phyloP scores from a whole-genome alignment of 1,140 invertebrate species.

The Hyles euphorbiae region DNA sequence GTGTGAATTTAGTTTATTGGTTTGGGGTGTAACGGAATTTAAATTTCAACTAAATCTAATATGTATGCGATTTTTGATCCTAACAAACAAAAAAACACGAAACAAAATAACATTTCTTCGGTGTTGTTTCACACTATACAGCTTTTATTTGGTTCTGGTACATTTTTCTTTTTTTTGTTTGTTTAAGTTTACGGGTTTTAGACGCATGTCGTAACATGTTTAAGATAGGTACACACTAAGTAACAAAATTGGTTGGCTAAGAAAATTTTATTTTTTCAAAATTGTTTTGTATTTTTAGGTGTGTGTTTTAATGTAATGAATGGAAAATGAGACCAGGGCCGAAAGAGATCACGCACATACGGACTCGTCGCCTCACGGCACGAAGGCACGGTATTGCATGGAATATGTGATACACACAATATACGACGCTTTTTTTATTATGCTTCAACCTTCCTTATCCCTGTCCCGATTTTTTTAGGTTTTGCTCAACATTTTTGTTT shows the following conservation, averaged over 20 bases:
- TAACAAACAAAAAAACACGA: background rate
- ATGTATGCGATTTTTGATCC: background rate
- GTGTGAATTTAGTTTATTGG: no score
- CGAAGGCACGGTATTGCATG: conserved; percentile 56
- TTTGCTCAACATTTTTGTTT: background rate
- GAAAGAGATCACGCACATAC: conserved; percentile 60
- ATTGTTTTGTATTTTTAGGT: conserved; percentile 56
- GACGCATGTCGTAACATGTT: conserved; percentile 14
- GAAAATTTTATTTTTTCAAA: conserved; percentile 35
- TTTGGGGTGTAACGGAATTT: no score
- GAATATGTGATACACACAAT: conserved; percentile 30
- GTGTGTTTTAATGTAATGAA: conserved; percentile 44
- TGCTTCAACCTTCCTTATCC: conserved; percentile 5
- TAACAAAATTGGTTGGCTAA: conserved; percentile 16
- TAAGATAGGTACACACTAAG: conserved; percentile 9
- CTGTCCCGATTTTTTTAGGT: background rate
- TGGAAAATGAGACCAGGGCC: conserved; percentile 71
- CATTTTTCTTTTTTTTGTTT: conserved; percentile 47
- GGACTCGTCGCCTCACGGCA: conserved; percentile 45
- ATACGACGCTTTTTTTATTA: conserved; percentile 1
- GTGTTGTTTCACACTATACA: conserved; percentile 3
- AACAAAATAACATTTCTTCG: conserved; percentile 1
- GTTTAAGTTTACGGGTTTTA: conserved; percentile 23
- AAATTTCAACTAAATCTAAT: no score
- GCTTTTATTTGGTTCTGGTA: conserved; percentile 68